These are phyloP conservation scores for Callimorpha dominula DNA, from an alignment of 2,888 invertebrate genomes.

Conservation along the genomic window DNA sequence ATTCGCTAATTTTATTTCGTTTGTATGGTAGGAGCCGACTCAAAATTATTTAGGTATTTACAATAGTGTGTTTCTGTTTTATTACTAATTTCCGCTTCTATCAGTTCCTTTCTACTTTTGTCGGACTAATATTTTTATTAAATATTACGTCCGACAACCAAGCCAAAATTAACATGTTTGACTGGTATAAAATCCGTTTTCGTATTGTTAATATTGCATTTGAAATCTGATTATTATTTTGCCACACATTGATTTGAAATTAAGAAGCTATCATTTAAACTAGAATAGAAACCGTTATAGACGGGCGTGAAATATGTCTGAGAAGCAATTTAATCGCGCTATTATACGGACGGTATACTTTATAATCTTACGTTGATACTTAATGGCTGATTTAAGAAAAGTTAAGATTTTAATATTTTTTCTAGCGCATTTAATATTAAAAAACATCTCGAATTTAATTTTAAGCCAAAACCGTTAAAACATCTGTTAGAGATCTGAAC, in stretches of 20 bases:
- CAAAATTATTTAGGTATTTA: no score
- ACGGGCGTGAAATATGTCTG: conserved; percentile 45
- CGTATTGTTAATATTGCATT: not conserved
- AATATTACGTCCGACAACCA: not conserved
- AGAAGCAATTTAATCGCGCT: conserved; percentile 34
- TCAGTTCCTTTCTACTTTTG: no score
- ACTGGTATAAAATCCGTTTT: not conserved
- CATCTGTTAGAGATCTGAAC: conserved; percentile 6
- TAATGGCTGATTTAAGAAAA: conserved; percentile 12
- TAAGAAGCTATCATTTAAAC: conserved; percentile 39
- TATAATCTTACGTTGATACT: conserved; percentile 30
- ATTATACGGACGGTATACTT: conserved; percentile 41
- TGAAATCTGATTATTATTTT: conserved; percentile 25
- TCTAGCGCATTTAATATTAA: not conserved
- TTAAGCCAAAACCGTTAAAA: not conserved
- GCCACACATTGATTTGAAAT: conserved; percentile 44
- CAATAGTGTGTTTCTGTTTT: no score
- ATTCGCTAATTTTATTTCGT: no score
- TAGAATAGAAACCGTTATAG: conserved; percentile 46
- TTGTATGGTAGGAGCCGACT: no score
- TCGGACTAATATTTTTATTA: not conserved
- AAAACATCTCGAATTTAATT: not conserved
- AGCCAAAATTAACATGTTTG: not conserved
- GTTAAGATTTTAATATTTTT: conserved; percentile 2
- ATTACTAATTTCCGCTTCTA: no score